A percentile compares a stretch with the other conserved stretches of the same genome.
Evolutionary conservation across 1,140 invertebrate genomes (phyloP).

Genomic region (Heliconius congener): DNA sequence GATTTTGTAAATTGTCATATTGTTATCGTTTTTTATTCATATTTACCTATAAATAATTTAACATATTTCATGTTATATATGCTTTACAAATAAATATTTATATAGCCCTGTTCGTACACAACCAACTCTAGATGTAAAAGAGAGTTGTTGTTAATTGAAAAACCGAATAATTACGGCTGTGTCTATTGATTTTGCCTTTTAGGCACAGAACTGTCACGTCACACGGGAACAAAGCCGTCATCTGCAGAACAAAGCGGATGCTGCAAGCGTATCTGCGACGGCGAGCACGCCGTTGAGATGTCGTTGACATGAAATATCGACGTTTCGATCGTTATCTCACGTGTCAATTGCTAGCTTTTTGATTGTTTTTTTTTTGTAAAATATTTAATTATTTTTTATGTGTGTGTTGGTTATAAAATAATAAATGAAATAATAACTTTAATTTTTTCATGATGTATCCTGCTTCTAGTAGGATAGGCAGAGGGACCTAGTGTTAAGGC

Average conservation of each 20-base stretch:
- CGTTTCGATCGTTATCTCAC: constrained; percentile 2
- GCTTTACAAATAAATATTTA: background rate
- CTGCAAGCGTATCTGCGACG: background rate
- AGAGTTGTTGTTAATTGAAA: background rate
- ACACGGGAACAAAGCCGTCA: constrained; percentile 16
- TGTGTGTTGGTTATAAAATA: no score
- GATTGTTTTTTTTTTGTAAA: background rate
- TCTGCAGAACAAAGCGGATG: constrained; percentile 16
- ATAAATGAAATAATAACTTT: no score
- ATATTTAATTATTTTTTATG: no score
- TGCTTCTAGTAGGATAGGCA: no score
- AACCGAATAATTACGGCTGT: background rate
- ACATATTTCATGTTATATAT: background rate
- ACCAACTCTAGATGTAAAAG: background rate
- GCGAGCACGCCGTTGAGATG: constrained; percentile 1
- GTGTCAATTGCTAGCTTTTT: constrained; percentile 9
- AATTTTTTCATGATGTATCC: no score
- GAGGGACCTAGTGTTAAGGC: no score
- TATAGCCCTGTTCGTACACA: background rate
- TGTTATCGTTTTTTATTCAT: background rate
- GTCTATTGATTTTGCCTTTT: constrained; percentile 18
- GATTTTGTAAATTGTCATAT: background rate
- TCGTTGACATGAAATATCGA: constrained; percentile 9
- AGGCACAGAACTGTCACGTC: background rate
- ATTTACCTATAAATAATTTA: background rate